Conservation (phyloP, 2,797 vertebrate species). For the Acanthurus leucopareius region DNA sequence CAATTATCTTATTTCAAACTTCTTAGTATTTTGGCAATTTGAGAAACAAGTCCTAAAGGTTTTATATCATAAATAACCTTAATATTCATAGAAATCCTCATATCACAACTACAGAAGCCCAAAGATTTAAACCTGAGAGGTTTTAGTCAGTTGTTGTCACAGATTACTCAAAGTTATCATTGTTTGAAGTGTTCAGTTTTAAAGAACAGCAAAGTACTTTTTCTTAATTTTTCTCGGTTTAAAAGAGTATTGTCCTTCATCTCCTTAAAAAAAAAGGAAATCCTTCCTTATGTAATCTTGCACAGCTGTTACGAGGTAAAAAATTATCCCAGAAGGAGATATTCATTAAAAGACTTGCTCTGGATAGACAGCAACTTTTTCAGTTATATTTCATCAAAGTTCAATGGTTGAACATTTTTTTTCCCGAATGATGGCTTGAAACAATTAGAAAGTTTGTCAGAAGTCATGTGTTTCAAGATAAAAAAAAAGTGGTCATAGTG, state of each 20-base stretch:
- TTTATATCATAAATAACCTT: background rate
- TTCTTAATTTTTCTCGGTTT: background rate
- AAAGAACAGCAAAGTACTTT: background rate
- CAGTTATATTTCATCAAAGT: background rate
- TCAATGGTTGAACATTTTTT: conserved; percentile 4
- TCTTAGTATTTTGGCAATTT: background rate
- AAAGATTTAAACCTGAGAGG: background rate
- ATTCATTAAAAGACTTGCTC: conserved; percentile 22
- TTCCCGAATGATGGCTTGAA: background rate
- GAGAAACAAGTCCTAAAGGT: background rate
- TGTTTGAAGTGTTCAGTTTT: background rate
- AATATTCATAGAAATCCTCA: background rate
- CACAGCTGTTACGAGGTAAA: conserved; percentile 2
- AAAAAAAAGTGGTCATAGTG: background rate
- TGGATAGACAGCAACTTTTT: background rate
- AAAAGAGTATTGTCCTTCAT: conserved; percentile 4
- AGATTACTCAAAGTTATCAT: background rate
- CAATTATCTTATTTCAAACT: conserved; percentile 16
- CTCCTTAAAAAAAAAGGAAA: background rate
- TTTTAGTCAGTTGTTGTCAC: background rate
- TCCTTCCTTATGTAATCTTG: background rate
- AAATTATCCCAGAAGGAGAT: background rate
- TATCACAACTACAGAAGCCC: background rate
- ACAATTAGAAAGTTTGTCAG: background rate
- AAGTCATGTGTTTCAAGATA: background rate